Evolutionary conservation across 2,888 invertebrate species (phyloP), one percentile per base, ranked within the genome.

Genomic region (Aleiodes leptofemur): DNA sequence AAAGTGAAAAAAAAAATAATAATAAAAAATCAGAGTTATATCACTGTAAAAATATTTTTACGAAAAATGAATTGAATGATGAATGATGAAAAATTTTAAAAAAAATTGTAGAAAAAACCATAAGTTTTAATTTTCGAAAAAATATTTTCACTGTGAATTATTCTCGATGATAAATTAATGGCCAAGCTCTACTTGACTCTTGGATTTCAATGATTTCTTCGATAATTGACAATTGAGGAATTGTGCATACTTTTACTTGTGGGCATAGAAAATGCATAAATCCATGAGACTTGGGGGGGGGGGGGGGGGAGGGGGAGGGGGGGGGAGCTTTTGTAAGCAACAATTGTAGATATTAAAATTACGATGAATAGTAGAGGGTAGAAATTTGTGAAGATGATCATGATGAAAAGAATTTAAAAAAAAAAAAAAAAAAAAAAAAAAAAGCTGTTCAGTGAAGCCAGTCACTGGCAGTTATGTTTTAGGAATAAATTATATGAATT

Each of bases 31-130:
- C 43, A 43, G 64, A 64, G 64, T 64, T 61, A 48, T 43, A 43
- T 43, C 64, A 64, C 64, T 64, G 64, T 64, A 43, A 64, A 64
- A 64, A 64, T 77, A 79, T 53, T 69, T 69, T 69, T 53, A 53
- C 53, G 50, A 59, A 71, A 43, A 59, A 16, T 2, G 56, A 59
- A 59, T 50, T 34, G 34, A 50, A 59, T 71, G 57, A 70, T 70
- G 34, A 34, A 34, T 34, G 34, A 34, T 48, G 34, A 59, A 59
- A 11, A 5, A 34, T 43, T n/a, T n/a, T n/a, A n/a, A n/a, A 16
- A 43, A 70, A 16, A 56, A n/a, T 31, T 31, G 55, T 70, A 43
- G 70, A 3, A 43, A 55, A 70, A 70, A n/a, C n/a, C 23, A 56
- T 34, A 43, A 70, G 23, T 70, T 43, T 55, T 70, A 56, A 70